phyloP scores from a whole-genome alignment of 2,888 invertebrate genomes.

The Teleogryllus oceanicus region DNA sequence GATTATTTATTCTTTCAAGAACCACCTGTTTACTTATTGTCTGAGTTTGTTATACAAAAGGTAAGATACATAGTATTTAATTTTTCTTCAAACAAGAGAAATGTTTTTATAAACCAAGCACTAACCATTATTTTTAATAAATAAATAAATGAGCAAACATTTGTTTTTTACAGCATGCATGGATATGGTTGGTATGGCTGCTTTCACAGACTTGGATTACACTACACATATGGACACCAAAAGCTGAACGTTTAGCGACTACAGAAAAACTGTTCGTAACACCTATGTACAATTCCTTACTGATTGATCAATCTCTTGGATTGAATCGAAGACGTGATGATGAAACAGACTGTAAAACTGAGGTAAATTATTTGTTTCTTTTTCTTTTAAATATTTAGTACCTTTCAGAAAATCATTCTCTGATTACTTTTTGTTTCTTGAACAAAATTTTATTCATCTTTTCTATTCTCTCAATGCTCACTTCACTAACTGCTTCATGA shows the following conservation, averaged over 20 bases:
- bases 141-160: too few relatives aligned
- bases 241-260: slow-evolving; percentile 75
- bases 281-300: slow-evolving; percentile 76
- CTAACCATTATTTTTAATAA: too few relatives aligned
- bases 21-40: slow-evolving; percentile 50
- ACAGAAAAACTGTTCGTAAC: slow-evolving; percentile 80
- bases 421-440: too few relatives aligned
- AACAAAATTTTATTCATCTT: too few relatives aligned
- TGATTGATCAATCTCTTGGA: slow-evolving; percentile 80
- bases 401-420: too few relatives aligned
- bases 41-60: slow-evolving; percentile 55
- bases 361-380: slow-evolving; percentile 39
- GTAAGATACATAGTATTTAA: slow-evolving; percentile 37
- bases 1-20: slow-evolving; percentile 56
- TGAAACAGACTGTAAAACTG: slow-evolving; percentile 46
- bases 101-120: slow-evolving; percentile 11
- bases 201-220: slow-evolving; percentile 84
- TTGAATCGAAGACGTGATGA: slow-evolving; percentile 76
- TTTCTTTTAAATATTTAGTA: neutral
- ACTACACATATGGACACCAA: slow-evolving; percentile 79
- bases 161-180: slow-evolving; percentile 54
- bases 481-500: too few relatives aligned
- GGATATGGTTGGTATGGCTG: slow-evolving; percentile 79
- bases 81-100: neutral
- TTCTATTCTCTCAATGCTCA: too few relatives aligned